Percentiles rank a stretch among this genome's conserved stretches.
phyloP scores from a whole-genome alignment of 2,888 invertebrate species.

The Ectropis crepuscularia region DNA sequence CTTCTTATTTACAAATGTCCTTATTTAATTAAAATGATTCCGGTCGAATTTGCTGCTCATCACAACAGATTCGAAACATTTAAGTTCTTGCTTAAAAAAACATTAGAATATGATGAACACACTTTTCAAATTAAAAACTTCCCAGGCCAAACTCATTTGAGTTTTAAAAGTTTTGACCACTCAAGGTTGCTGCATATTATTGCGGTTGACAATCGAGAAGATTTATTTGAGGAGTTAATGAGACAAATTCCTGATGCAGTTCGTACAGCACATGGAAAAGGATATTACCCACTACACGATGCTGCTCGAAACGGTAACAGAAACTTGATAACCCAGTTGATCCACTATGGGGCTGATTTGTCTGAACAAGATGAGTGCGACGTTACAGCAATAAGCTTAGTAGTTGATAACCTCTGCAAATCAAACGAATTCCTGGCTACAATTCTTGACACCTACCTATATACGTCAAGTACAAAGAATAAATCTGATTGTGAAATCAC shows the following conservation, averaged over 20 bases:
- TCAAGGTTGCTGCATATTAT: slow-evolving; percentile 11
- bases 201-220: background rate
- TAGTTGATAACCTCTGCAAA: slow-evolving; percentile 48
- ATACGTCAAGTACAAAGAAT: slow-evolving; percentile 55
- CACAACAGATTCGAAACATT: slow-evolving; percentile 53
- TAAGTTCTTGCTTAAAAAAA: slow-evolving; percentile 55
- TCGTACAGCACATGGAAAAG: background rate
- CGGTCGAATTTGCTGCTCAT: slow-evolving; percentile 38
- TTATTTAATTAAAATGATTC: slow-evolving; percentile 13
- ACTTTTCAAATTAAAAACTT: too few relatives aligned
- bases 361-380: slow-evolving; percentile 7
- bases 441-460: slow-evolving; percentile 71
- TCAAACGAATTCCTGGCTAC: slow-evolving; percentile 74
- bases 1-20: slow-evolving; percentile 18
- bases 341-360: slow-evolving; percentile 17
- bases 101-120: slow-evolving; percentile 44
- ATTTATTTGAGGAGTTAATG: slow-evolving; percentile 13
- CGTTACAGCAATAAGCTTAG: slow-evolving; percentile 16
- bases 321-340: slow-evolving; percentile 8
- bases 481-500: slow-evolving; percentile 5
- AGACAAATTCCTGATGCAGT: slow-evolving; percentile 16
- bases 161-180: slow-evolving; percentile 4
- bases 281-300: slow-evolving; percentile 15
- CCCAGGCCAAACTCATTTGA: too few relatives aligned
- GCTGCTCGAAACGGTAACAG: slow-evolving; percentile 12